A percentile compares a stretch with the other conserved stretches of the same genome.
phyloP scores from a whole-genome alignment of 2,113 vertebrate genomes.

The Thomomys bottae region DNA sequence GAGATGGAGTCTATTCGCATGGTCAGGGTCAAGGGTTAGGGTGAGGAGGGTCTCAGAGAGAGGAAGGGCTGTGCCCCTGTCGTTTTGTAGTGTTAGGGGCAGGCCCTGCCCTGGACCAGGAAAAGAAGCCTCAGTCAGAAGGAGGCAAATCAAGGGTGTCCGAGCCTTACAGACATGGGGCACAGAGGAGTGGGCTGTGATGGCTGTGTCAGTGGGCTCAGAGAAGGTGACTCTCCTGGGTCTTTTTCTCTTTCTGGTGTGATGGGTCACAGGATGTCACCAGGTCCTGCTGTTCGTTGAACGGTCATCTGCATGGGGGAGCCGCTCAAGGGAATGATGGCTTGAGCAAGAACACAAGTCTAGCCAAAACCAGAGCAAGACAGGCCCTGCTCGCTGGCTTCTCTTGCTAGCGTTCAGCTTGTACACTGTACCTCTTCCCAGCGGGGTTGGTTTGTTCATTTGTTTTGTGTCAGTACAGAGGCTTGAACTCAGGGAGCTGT shows the following conservation, averaged over 20 bases:
- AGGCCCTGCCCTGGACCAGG: not conserved
- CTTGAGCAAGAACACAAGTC: not conserved
- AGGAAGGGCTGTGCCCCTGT: no score
- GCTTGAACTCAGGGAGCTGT: no score
- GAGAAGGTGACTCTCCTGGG: not conserved
- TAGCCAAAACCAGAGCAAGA: rapidly evolving
- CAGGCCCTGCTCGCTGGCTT: rapidly evolving
- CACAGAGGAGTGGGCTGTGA: rapidly evolving
- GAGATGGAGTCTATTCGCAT: constrained; percentile 19
- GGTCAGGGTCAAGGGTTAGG: not conserved
- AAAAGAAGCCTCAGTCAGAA: not conserved
- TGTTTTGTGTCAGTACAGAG: no score
- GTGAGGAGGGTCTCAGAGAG: not conserved
- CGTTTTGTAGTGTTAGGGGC: rapidly evolving
- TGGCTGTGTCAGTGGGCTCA: not conserved
- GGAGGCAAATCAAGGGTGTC: not conserved
- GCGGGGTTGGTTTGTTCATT: no score
- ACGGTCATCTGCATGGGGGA: rapidly evolving
- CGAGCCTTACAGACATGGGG: not conserved
- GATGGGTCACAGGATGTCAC: not conserved
- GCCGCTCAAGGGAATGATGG: not conserved
- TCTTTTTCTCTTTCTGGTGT: not conserved
- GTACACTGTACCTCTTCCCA: rapidly evolving
- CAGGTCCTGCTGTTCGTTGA: not conserved
- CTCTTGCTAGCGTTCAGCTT: rapidly evolving